Evolutionary conservation across 2,888 invertebrate genomes (phyloP).

Genomic region (Acanthosepion pharaonis): DNA sequence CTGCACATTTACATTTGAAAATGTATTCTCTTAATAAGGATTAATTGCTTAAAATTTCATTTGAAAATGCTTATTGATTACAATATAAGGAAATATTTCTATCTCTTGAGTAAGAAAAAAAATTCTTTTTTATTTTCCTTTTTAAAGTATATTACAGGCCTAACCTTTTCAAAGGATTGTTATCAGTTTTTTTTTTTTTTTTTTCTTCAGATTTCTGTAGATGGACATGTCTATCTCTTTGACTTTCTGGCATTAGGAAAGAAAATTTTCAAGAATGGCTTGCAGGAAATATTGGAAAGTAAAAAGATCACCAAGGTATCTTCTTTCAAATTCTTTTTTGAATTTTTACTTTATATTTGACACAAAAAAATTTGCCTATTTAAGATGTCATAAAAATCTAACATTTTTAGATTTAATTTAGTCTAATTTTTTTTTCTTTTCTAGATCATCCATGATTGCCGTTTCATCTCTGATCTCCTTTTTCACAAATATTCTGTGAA

Average conservation of each 20-base stretch:
- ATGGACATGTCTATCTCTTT: constrained; percentile 70
- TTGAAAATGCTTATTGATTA: too few relatives aligned
- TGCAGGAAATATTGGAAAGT: constrained; percentile 86
- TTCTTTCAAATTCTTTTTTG: background rate
- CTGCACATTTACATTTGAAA: too few relatives aligned
- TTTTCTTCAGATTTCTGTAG: constrained; percentile 64
- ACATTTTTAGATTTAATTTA: background rate
- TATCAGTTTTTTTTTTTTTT: background rate
- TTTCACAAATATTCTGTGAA: constrained; percentile 79
- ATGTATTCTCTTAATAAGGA: too few relatives aligned
- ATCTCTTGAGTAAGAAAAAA: too few relatives aligned
- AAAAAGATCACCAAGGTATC: constrained; percentile 76
- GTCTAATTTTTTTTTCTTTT: constrained; percentile 54
- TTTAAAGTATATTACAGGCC: too few relatives aligned
- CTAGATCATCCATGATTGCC: constrained; percentile 80
- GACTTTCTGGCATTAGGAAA: constrained; percentile 68
- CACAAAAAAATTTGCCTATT: too few relatives aligned
- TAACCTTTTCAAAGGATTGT: too few relatives aligned
- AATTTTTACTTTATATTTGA: background rate
- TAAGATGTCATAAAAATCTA: background rate
- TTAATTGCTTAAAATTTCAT: too few relatives aligned
- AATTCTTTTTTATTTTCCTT: too few relatives aligned
- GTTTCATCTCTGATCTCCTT: constrained; percentile 79
- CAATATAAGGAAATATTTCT: too few relatives aligned
- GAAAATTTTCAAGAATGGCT: constrained; percentile 76